Conservation (phyloP, 2,797 vertebrate genomes). For the Liparis tanakae region DNA sequence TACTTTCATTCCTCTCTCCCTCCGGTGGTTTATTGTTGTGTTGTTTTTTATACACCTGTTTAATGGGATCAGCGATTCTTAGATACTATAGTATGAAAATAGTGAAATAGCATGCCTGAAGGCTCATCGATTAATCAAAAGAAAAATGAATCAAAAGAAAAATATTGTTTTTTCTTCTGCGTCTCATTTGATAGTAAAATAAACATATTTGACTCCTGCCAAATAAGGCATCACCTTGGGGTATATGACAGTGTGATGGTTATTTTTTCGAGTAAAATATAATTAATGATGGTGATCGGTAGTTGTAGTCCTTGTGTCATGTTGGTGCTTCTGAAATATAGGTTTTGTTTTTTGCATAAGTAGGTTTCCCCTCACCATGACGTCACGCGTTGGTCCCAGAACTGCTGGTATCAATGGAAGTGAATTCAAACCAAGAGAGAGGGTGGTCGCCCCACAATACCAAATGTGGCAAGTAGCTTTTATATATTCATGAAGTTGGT, state of each 20-base stretch:
- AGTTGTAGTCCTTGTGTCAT: neutral
- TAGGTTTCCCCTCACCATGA: constrained; percentile 82
- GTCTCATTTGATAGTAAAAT: neutral
- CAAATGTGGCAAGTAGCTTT: constrained; percentile 88
- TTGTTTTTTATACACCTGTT: neutral
- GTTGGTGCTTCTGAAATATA: neutral
- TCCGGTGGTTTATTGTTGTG: neutral
- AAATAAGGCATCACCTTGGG: neutral
- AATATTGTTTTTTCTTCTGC: neutral
- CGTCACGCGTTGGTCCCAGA: constrained; percentile 88
- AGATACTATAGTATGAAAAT: neutral
- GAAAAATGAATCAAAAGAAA: neutral
- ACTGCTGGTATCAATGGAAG: constrained; percentile 87
- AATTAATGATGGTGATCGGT: neutral
- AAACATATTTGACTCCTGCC: neutral
- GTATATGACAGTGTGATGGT: neutral
- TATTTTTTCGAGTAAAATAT: neutral
- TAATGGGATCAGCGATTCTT: neutral
- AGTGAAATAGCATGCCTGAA: neutral
- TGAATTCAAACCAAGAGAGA: constrained; percentile 88
- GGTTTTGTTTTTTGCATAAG: constrained; percentile 13
- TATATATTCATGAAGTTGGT: neutral
- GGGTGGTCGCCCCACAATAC: constrained; percentile 85
- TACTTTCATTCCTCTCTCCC: neutral
- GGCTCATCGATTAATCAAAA: no score